phyloP scores from a whole-genome alignment of 2,797 vertebrate species.

The Melanotaenia parkinsoni region DNA sequence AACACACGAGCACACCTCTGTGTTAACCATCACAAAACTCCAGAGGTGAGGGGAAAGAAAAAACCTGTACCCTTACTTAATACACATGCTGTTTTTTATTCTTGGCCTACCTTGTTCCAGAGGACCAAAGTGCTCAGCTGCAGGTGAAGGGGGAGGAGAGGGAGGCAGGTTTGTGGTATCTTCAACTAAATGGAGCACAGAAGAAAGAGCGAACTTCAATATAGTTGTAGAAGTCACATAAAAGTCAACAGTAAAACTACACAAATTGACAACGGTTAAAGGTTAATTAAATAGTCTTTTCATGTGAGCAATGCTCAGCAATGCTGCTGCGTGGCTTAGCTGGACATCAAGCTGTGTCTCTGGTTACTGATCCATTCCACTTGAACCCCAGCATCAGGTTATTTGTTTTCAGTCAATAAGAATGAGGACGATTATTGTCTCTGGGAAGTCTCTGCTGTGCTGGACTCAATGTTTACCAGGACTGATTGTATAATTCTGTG shows the following conservation, averaged over 20 bases:
- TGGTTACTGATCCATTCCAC: background rate
- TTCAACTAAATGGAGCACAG: conserved; percentile 74
- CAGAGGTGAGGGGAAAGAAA: conserved; percentile 39
- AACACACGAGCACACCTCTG: conserved; percentile 30
- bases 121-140: conserved; percentile 91
- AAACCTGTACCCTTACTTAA: conserved; percentile 39
- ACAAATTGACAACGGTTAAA: background rate
- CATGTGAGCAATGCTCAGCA: background rate
- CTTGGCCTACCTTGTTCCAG: conserved; percentile 91
- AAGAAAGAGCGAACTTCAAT: background rate
- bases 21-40: conserved; percentile 31
- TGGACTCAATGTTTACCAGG: background rate
- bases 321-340: conserved; percentile 1
- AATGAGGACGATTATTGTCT: background rate
- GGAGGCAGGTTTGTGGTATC: conserved; percentile 97
- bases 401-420: conserved; percentile 1
- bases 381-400: background rate
- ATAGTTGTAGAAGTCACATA: background rate
- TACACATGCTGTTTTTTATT: conserved; percentile 27
- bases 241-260: background rate
- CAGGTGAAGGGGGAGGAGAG: conserved; percentile 96
- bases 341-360: background rate
- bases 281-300: background rate
- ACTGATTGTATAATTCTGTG: conserved; percentile 4
- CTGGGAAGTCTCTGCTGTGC: background rate